phyloP scores from a whole-genome alignment of 1,140 invertebrate genomes.

The Bilobella aurantiaca region DNA sequence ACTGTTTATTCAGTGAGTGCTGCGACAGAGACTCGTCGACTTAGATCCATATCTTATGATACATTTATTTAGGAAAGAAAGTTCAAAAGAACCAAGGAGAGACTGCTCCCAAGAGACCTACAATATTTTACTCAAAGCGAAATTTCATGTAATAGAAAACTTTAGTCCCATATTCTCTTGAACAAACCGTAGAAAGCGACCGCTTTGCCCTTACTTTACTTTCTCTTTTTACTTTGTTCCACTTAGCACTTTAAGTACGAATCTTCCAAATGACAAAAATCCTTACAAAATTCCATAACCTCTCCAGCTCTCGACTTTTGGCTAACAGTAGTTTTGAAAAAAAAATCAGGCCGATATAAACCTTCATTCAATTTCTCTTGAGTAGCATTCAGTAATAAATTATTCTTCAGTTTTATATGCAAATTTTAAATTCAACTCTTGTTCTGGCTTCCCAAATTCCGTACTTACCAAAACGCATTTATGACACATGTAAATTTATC shows the following conservation, averaged over 20 bases:
- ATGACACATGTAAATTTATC: too few species aligned
- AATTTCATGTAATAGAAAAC: neutral
- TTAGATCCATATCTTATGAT: neutral
- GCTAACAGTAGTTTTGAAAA: neutral
- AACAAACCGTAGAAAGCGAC: neutral
- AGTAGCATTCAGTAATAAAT: too few species aligned
- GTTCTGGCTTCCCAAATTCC: too few species aligned
- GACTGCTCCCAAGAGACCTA: neutral
- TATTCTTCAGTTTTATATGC: neutral
- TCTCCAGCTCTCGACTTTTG: neutral
- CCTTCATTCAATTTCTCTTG: neutral
- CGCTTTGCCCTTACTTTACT: neutral
- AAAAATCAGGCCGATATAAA: neutral
- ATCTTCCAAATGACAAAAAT: neutral
- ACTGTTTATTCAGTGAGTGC: too few species aligned
- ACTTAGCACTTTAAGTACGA: neutral
- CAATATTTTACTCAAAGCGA: neutral
- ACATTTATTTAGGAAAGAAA: neutral
- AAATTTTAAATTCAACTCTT: neutral
- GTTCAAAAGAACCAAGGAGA: neutral
- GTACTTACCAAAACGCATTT: too few species aligned
- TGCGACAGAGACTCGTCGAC: too few species aligned
- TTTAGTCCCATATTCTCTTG: neutral
- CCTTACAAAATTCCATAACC: neutral
- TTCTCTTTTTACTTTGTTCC: neutral